These are phyloP conservation scores for Drosophila mimica DNA, from an alignment of 2,888 invertebrate species.

Conservation along the genomic window DNA sequence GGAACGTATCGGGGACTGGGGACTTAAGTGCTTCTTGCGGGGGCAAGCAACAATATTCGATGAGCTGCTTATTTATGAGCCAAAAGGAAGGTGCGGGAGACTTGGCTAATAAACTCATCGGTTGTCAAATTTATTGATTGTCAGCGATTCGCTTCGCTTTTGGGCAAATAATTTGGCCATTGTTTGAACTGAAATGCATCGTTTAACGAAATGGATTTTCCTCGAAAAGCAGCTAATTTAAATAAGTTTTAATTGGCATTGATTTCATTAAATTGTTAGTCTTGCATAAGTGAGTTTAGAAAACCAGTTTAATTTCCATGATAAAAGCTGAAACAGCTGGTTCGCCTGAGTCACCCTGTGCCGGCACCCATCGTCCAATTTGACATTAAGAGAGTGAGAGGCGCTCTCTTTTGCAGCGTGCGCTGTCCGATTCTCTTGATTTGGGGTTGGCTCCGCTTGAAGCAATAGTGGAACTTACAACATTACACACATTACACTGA, in stretches of 20 bases:
- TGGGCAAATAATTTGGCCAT: not conserved
- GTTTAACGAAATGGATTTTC: not conserved
- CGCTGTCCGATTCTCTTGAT: slow-evolving; percentile 32
- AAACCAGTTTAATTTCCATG: not conserved
- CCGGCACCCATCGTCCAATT: not conserved
- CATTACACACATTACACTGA: not conserved
- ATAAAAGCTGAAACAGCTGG: slow-evolving; percentile 9
- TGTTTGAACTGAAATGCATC: not conserved
- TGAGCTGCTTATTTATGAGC: slow-evolving; percentile 60
- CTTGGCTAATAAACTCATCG: slow-evolving; percentile 72
- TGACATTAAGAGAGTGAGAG: slow-evolving; percentile 34
- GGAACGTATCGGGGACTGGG: slow-evolving; percentile 32
- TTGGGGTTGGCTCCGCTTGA: slow-evolving; percentile 26
- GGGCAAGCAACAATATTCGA: slow-evolving; percentile 6
- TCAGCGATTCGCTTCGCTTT: slow-evolving; percentile 32
- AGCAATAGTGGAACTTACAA: not conserved
- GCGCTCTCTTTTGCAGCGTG: slow-evolving; percentile 35
- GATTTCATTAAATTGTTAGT: not conserved
- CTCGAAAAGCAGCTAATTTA: not conserved
- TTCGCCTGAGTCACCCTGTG: slow-evolving; percentile 46
- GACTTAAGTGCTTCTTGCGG: slow-evolving; percentile 62
- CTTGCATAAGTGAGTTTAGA: not conserved
- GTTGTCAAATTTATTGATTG: slow-evolving; percentile 53
- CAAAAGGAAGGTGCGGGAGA: slow-evolving; percentile 17
- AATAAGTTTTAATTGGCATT: not conserved